These are phyloP conservation scores for Cariama cristata DNA, from an alignment of 2,113 vertebrate genomes.

Conservation along the genomic window DNA sequence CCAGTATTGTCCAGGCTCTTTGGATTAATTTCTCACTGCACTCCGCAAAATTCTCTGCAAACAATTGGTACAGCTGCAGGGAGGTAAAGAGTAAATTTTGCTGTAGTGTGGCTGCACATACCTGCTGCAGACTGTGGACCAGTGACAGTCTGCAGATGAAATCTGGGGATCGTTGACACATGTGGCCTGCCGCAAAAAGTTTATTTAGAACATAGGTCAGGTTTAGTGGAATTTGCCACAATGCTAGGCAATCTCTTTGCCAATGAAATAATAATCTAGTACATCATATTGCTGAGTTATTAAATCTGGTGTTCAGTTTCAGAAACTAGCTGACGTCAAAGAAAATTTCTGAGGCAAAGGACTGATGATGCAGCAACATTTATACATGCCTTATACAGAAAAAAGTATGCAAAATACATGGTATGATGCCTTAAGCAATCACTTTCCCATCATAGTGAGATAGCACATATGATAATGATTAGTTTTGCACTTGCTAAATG, in stretches of 20 bases:
- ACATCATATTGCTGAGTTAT: neutral
- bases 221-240: neutral
- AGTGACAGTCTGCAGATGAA: neutral
- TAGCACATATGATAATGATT: neutral
- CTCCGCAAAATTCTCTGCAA: neutral
- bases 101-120: neutral
- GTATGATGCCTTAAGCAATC: neutral
- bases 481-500: neutral
- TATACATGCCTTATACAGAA: neutral
- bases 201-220: neutral
- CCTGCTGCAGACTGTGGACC: neutral
- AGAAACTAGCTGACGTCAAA: constrained; percentile 23
- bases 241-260: neutral
- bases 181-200: neutral
- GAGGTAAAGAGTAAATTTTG: neutral
- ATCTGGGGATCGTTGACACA: neutral
- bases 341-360: constrained; percentile 6
- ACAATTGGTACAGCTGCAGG: neutral
- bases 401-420: neutral
- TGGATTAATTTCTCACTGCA: neutral
- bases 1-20: neutral
- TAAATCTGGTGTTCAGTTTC: neutral
- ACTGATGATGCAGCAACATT: neutral
- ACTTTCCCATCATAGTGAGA: neutral
- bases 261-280: neutral